These are phyloP conservation scores for Apeltes quadracus DNA, from an alignment of 2,113 vertebrate genomes.

Conservation along the genomic window DNA sequence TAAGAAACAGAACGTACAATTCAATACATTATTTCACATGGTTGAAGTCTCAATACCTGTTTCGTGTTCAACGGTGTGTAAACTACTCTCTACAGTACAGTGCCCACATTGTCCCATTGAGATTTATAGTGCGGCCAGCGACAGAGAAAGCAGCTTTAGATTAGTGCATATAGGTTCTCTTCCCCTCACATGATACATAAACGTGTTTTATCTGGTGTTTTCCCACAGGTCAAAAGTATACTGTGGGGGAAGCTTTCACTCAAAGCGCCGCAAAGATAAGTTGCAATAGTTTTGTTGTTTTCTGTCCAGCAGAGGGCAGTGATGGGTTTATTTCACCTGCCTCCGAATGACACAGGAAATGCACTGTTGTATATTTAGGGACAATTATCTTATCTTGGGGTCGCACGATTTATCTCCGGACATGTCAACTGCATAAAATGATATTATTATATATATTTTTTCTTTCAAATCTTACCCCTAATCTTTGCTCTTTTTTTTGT, in stretches of 20 bases:
- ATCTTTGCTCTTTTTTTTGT: neutral
- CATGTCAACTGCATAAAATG: neutral
- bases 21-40: constrained; percentile 37
- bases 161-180: constrained; percentile 9
- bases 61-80: neutral
- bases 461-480: neutral
- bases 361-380: neutral
- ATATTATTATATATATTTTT: neutral
- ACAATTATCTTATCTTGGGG: neutral
- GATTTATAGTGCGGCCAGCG: neutral
- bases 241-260: neutral
- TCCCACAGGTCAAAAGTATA: neutral
- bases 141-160: constrained; percentile 1
- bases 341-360: neutral
- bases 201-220: neutral
- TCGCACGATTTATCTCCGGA: neutral
- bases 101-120: constrained; percentile 1
- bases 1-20: neutral
- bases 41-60: constrained; percentile 15
- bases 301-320: constrained; percentile 3
- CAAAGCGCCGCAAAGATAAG: neutral
- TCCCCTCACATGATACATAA: neutral
- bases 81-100: constrained; percentile 32
- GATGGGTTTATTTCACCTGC: neutral
- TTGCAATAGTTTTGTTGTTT: neutral